These are phyloP conservation scores for Atractosteus spatula DNA, from an alignment of 2,113 vertebrate species.

Conservation along the genomic window DNA sequence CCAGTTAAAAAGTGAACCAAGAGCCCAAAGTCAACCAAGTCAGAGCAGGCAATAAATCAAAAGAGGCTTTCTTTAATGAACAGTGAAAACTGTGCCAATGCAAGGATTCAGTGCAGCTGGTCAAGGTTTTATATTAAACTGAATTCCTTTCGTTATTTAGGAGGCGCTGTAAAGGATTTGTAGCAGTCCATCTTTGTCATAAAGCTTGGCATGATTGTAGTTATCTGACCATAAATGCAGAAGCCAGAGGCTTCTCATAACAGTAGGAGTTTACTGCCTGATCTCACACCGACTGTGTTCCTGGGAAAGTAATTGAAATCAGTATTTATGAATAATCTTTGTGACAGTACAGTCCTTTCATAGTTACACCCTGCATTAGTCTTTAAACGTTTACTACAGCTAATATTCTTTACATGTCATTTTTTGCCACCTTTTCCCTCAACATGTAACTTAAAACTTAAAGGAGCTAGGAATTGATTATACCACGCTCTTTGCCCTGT, in stretches of 20 bases:
- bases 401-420: too few relatives aligned
- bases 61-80: too few relatives aligned
- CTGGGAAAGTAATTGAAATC: conserved; percentile 62
- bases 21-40: too few relatives aligned
- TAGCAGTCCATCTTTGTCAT: conserved; percentile 42
- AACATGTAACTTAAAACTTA: too few relatives aligned
- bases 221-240: conserved; percentile 54
- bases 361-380: too few relatives aligned
- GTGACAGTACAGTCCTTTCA: conserved; percentile 51
- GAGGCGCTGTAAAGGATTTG: conserved; percentile 35
- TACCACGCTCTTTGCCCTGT: too few relatives aligned
- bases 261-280: conserved; percentile 43
- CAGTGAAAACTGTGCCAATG: too few relatives aligned
- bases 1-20: too few relatives aligned
- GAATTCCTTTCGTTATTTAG: conserved; percentile 21
- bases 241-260: conserved; percentile 24
- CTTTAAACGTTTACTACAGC: too few relatives aligned
- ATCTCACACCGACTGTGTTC: conserved; percentile 36
- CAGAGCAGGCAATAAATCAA: too few relatives aligned
- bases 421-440: too few relatives aligned
- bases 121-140: conserved; percentile 8
- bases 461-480: too few relatives aligned
- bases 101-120: neutral
- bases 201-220: conserved; percentile 60
- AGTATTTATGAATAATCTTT: conserved; percentile 48